Conservation (phyloP, 1,140 invertebrate species). For the Bombus affinis region DNA sequence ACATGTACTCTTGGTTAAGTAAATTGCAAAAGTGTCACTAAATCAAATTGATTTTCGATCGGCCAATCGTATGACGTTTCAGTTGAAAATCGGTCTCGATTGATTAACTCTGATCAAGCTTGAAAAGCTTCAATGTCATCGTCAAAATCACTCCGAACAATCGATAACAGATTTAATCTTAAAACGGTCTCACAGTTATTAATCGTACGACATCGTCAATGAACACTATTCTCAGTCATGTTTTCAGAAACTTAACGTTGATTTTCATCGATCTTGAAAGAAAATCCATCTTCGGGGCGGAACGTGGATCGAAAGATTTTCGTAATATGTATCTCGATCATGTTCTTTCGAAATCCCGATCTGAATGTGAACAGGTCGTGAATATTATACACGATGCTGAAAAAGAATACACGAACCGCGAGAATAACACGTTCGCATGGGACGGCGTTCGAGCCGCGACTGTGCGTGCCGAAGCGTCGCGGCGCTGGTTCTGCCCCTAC, state of each 20-base stretch:
- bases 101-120: neutral
- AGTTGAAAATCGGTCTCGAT: neutral
- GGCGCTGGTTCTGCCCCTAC: conserved; percentile 79
- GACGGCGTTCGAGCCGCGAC: conserved; percentile 80
- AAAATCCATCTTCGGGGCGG: neutral
- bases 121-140: conserved; percentile 4
- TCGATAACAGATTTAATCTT: neutral
- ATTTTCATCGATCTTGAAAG: neutral
- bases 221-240: conserved; percentile 9
- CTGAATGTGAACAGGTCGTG: neutral
- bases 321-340: neutral
- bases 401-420: conserved; percentile 41
- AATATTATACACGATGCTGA: conserved; percentile 42
- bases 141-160: neutral
- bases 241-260: neutral
- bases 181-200: neutral
- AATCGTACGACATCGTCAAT: neutral
- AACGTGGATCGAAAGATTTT: neutral
- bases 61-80: too few species aligned
- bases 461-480: conserved; percentile 78
- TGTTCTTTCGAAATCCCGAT: conserved; percentile 2
- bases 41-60: neutral
- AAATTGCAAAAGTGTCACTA: neutral
- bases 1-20: neutral
- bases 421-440: conserved; percentile 71